Conservation (phyloP, 2,113 vertebrate genomes). For the Verasper variegatus region DNA sequence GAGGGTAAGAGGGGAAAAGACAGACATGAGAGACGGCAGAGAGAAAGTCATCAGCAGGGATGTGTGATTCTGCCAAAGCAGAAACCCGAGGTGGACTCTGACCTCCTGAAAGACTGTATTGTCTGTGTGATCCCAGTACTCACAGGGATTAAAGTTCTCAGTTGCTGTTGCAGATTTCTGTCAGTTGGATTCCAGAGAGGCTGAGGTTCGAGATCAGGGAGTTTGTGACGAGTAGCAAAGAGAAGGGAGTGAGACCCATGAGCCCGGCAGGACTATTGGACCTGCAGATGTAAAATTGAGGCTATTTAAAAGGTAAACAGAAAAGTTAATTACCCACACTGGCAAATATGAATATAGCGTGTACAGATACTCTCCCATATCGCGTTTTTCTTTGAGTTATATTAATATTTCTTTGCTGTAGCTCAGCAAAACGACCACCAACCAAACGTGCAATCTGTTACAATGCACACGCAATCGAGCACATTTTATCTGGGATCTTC, state of each 20-base stretch:
- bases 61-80: constrained; percentile 5
- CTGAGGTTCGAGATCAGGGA: too few relatives aligned
- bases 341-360: neutral
- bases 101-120: constrained; percentile 43
- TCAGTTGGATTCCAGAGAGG: neutral
- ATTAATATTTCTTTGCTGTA: too few relatives aligned
- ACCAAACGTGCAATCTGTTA: too few relatives aligned
- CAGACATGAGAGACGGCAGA: neutral
- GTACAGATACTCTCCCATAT: too few relatives aligned
- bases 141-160: neutral
- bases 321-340: neutral
- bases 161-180: neutral
- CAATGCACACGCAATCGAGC: too few relatives aligned
- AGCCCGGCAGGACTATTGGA: too few relatives aligned
- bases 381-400: too few relatives aligned
- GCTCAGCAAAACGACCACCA: too few relatives aligned
- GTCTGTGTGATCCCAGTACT: neutral
- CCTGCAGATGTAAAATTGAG: too few relatives aligned
- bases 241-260: neutral
- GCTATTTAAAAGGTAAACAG: neutral
- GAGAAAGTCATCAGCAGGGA: neutral
- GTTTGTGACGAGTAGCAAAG: neutral
- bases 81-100: constrained; percentile 22
- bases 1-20: neutral
- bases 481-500: too few relatives aligned